Evolutionary conservation across 2,888 invertebrate species (phyloP).

Genomic region (Netelia melanura): DNA sequence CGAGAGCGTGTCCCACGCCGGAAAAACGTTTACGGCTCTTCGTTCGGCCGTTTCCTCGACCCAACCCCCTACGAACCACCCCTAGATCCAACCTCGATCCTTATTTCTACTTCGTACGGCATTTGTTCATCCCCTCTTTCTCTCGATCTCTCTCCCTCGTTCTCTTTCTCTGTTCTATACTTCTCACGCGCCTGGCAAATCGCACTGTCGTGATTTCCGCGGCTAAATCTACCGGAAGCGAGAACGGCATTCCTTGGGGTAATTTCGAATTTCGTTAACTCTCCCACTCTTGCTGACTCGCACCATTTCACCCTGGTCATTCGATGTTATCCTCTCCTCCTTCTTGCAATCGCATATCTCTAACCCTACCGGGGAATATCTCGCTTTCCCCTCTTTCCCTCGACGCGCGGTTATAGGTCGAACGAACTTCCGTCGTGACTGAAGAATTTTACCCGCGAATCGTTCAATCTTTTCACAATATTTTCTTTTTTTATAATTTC

Average conservation of each 20-base stretch:
- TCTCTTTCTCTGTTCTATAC: too few species aligned
- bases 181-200: slow-evolving; percentile 50
- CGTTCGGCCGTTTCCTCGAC: slow-evolving; percentile 42
- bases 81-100: neutral
- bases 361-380: neutral
- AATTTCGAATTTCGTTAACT: slow-evolving; percentile 69
- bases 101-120: neutral
- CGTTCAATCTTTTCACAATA: neutral
- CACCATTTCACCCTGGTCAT: slow-evolving; percentile 22
- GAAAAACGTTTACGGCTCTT: slow-evolving; percentile 60
- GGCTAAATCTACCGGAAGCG: slow-evolving; percentile 69
- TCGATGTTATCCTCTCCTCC: slow-evolving; percentile 31
- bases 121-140: slow-evolving; percentile 13
- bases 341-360: slow-evolving; percentile 19
- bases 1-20: slow-evolving; percentile 35
- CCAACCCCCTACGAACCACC: neutral
- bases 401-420: neutral
- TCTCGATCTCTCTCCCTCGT: too few species aligned
- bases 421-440: neutral
- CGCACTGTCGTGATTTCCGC: slow-evolving; percentile 67
- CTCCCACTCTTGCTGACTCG: slow-evolving; percentile 4
- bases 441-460: neutral
- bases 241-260: slow-evolving; percentile 62
- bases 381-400: neutral
- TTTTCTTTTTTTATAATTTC: neutral